These are phyloP conservation scores for Thamnophis sirtalis DNA, from an alignment of 2,113 vertebrate species.

Conservation along the genomic window DNA sequence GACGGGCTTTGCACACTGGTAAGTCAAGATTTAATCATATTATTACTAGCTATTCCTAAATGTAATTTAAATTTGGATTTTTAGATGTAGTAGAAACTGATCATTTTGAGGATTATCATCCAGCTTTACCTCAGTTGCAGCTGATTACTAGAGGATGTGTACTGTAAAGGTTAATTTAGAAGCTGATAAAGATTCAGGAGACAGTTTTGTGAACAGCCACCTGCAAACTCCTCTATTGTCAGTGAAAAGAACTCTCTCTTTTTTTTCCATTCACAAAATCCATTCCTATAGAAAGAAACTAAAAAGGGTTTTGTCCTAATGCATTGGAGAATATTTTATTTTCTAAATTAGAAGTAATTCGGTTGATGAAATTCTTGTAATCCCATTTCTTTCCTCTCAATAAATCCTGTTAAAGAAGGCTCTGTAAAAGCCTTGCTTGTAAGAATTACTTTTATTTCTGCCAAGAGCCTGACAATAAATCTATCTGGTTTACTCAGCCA, in stretches of 20 bases:
- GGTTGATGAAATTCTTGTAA: background rate
- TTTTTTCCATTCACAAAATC: background rate
- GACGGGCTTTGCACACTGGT: background rate
- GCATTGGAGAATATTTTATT: background rate
- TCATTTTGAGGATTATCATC: background rate
- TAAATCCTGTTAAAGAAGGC: background rate
- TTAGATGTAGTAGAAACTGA: background rate
- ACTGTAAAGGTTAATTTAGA: background rate
- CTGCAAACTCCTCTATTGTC: background rate
- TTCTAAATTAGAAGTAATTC: background rate
- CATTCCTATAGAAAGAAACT: background rate
- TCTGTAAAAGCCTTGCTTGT: background rate
- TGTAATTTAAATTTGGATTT: background rate
- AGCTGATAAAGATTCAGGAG: background rate
- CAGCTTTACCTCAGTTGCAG: background rate
- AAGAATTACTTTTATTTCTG: background rate
- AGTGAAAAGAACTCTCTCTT: background rate
- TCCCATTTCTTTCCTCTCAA: background rate
- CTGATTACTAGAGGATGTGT: background rate
- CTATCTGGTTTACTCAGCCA: background rate
- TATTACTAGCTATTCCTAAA: background rate
- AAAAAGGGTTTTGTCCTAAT: background rate
- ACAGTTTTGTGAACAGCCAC: background rate
- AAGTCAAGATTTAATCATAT: background rate
- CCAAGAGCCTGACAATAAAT: background rate